Evolutionary conservation across 2,797 vertebrate species (phyloP).

Genomic region (Arrhamphus sclerolepis): DNA sequence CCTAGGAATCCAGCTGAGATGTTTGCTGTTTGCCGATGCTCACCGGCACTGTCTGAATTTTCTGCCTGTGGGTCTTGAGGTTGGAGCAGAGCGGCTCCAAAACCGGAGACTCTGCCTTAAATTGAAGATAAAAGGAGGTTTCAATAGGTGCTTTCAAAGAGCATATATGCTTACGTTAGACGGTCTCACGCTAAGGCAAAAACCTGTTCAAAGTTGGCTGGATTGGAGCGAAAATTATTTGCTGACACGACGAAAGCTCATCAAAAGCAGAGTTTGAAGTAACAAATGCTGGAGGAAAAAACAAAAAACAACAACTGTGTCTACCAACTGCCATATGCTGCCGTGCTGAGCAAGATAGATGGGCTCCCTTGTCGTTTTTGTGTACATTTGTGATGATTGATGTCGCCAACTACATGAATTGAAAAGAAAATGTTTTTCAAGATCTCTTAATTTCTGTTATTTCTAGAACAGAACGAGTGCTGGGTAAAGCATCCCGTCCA

Average conservation of each 20-base stretch:
- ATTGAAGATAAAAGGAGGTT: constrained; percentile 26
- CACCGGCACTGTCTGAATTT: too few relatives aligned
- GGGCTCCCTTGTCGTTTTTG: constrained; percentile 35
- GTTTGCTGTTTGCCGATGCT: too few relatives aligned
- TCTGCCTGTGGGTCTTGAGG: too few relatives aligned
- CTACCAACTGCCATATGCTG: constrained; percentile 35
- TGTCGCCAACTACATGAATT: constrained; percentile 18
- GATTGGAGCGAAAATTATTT: constrained; percentile 70
- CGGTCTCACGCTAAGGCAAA: constrained; percentile 60
- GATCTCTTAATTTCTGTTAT: constrained; percentile 26
- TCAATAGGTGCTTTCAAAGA: constrained; percentile 57
- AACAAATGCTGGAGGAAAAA: constrained; percentile 30
- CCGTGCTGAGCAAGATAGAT: constrained; percentile 2
- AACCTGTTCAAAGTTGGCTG: constrained; percentile 67
- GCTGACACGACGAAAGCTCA: constrained; percentile 64
- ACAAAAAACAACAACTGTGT: constrained; percentile 16
- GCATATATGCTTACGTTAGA: constrained; percentile 48
- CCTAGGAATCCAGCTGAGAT: too few relatives aligned
- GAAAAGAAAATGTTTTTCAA: constrained; percentile 30
- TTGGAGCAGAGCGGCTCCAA: too few relatives aligned
- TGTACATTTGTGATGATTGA: constrained; percentile 38
- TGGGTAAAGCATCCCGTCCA: constrained; percentile 24
- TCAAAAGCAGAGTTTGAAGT: constrained; percentile 40
- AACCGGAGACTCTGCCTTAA: too few relatives aligned
- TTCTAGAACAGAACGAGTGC: constrained; percentile 9